These are phyloP conservation scores for Phocoena sinus DNA, from an alignment of 2,113 vertebrate species.

Conservation along the genomic window DNA sequence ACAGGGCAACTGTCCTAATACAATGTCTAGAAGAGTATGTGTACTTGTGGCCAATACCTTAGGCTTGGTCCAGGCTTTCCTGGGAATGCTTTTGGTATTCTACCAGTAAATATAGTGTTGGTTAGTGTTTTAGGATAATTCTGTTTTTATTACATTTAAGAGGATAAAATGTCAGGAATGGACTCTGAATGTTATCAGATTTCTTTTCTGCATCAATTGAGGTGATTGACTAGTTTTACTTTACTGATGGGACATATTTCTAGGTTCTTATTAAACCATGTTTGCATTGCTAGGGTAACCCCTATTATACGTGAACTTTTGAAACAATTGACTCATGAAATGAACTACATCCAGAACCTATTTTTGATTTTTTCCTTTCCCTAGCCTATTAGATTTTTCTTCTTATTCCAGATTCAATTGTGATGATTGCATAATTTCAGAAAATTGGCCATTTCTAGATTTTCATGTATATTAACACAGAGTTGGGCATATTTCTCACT, in stretches of 20 bases:
- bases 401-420: background rate
- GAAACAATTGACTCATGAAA: background rate
- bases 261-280: background rate
- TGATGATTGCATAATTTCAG: background rate
- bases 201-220: background rate
- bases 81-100: background rate
- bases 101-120: background rate
- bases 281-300: background rate
- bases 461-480: background rate
- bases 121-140: background rate
- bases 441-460: background rate
- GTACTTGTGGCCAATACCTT: background rate
- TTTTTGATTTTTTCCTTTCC: background rate
- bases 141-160: background rate
- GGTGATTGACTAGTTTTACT: background rate
- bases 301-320: background rate
- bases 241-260: background rate
- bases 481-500: background rate
- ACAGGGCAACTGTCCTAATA: background rate
- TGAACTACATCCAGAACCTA: background rate
- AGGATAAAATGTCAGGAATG: background rate
- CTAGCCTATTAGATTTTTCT: background rate
- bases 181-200: background rate
- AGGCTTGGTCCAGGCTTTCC: background rate
- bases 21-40: background rate